Base-by-base conservation (phyloP, 2,797 vertebrate genomes). In the Liasis olivaceus region DNA sequence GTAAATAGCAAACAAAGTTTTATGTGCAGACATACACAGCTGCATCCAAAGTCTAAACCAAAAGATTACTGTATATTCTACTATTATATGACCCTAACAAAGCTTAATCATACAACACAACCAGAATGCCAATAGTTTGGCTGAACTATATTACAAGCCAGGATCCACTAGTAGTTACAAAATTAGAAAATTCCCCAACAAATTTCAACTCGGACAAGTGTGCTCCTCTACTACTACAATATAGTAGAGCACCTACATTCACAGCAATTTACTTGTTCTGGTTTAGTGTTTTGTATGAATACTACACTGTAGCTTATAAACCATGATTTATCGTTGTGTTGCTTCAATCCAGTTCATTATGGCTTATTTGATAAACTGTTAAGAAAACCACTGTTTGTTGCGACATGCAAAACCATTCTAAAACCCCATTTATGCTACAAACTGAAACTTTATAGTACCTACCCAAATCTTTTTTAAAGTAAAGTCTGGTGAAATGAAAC, bases 71-170 rank as follows among this genome's bases (percentile, higher is more conserved):
- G 36, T 24, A 12, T 81, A 47, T 81, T 47, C 51, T 54, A 8
- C 51, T 54, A 7, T 54, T 6, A 54, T 8, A 86, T 8, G 63
- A 90, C 14, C 24, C 24, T 28, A 58, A 54, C 22, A 66, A 81
- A 90, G 85, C 85, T 85, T 84, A 56, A 1, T 58, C 63, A 72
- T n/a, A 69, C 7, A 66, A 85, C 3, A 1, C 36, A 28, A 77
- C 24, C 59, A 88, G 13, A 22, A 5, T 87, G 63, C 51, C 36
- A 72, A 87, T 0, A 0, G 8, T 58, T 42, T 91, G 2, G 9
- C 26, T 54, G 4, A 0, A 1, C 4, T 7, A 4, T 89, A n/a
- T 60, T 62, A 60, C 81, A 91, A 63, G 26, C 28, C 9, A 26
- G 15, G n/a, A 59, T 89, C 36, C 28, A 91, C 81, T 88, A 31